phyloP scores from a whole-genome alignment of 2,113 vertebrate genomes.

The Podocnemis expansa region DNA sequence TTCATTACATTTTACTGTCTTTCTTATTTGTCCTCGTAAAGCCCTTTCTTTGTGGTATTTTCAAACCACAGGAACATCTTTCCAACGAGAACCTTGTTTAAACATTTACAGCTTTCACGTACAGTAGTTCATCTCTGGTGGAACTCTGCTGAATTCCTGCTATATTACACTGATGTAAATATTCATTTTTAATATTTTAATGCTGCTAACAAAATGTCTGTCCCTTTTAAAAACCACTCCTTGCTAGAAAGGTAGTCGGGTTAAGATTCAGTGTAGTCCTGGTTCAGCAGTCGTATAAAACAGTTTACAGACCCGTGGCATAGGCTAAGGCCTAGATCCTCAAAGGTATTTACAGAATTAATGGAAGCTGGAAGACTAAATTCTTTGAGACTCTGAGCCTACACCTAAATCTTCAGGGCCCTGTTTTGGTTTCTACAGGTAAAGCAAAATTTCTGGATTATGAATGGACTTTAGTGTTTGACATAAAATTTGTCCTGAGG shows the following conservation, averaged over 20 bases:
- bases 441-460: not conserved
- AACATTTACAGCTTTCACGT: fast-evolving
- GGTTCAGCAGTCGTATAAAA: not conserved
- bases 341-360: not conserved
- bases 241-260: not conserved
- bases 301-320: not conserved
- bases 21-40: not conserved
- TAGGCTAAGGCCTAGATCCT: not conserved
- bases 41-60: not conserved
- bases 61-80: not conserved
- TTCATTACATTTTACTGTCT: not conserved
- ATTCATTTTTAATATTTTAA: not conserved
- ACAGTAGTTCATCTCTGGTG: not conserved
- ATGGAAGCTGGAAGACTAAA: not conserved
- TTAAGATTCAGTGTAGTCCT: not conserved
- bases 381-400: not conserved
- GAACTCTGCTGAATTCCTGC: fast-evolving
- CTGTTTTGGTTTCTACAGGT: not conserved
- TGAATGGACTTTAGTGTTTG: not conserved
- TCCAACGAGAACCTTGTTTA: not conserved
- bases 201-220: not conserved
- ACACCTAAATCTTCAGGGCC: not conserved
- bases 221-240: not conserved
- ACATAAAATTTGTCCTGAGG: not conserved
- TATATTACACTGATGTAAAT: not conserved